These are phyloP conservation scores for Hemitrygon akajei DNA, from an alignment of 2,797 vertebrate genomes.

Conservation along the genomic window DNA sequence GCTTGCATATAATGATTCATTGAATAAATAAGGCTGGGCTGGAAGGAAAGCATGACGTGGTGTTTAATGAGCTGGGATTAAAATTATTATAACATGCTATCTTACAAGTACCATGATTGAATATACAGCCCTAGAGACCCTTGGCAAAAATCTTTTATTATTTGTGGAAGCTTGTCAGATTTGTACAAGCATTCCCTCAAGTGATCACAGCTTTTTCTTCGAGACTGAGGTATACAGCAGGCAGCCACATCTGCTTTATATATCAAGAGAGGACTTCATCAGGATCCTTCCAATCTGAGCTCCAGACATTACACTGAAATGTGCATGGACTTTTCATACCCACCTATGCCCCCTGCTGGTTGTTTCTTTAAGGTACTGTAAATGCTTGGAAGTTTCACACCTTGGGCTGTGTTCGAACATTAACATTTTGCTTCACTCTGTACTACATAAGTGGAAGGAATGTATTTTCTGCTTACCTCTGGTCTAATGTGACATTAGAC, in stretches of 20 bases:
- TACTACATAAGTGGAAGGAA: neutral
- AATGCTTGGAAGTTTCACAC: neutral
- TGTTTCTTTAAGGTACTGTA: neutral
- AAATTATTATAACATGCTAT: neutral
- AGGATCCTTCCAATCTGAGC: neutral
- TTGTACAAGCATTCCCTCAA: neutral
- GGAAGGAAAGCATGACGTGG: neutral
- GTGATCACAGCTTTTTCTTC: neutral
- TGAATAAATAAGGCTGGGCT: neutral
- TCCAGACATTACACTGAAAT: neutral
- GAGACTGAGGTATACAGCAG: neutral
- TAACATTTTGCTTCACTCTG: neutral
- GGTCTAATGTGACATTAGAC: neutral
- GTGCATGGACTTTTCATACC: neutral
- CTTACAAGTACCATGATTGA: neutral
- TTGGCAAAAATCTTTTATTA: neutral
- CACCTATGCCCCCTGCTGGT: constrained; percentile 1
- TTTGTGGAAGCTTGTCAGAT: neutral
- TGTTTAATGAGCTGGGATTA: neutral
- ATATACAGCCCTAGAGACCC: neutral
- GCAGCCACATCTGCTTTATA: neutral
- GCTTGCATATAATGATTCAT: neutral
- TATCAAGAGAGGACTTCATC: neutral
- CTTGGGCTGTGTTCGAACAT: neutral
- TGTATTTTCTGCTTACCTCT: neutral